phyloP scores from a whole-genome alignment of 2,888 invertebrate genomes.

The Lypha dubia region DNA sequence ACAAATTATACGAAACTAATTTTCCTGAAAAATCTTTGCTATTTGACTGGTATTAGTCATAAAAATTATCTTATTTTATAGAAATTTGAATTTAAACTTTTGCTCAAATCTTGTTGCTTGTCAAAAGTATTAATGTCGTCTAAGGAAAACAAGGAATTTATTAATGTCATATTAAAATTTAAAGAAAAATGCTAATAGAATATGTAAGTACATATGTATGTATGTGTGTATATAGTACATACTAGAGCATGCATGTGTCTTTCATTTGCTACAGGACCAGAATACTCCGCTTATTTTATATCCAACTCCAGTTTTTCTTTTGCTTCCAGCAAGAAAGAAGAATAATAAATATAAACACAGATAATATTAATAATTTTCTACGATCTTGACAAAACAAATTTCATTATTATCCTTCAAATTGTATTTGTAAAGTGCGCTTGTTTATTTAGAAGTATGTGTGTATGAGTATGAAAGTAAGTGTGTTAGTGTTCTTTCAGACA shows the following conservation, averaged over 20 bases:
- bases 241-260: neutral
- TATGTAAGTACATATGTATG: constrained; percentile 7
- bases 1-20: too few relatives aligned
- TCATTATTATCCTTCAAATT: constrained; percentile 23
- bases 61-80: constrained; percentile 40
- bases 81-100: constrained; percentile 49
- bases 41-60: constrained; percentile 45
- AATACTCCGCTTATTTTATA: constrained; percentile 42
- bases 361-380: constrained; percentile 33
- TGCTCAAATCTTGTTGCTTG: constrained; percentile 37
- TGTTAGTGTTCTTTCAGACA: neutral
- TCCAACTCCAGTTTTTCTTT: neutral
- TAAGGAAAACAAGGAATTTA: constrained; percentile 42
- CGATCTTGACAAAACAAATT: constrained; percentile 55
- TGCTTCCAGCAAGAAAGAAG: neutral
- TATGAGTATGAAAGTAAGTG: too few relatives aligned
- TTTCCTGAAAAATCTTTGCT: neutral
- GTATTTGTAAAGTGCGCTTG: constrained; percentile 6
- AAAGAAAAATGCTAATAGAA: constrained; percentile 9
- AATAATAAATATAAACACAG: neutral
- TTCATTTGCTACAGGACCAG: neutral
- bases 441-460: neutral
- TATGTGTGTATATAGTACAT: neutral
- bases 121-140: constrained; percentile 32
- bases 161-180: constrained; percentile 52